Evolutionary conservation across 2,113 vertebrate genomes (phyloP).

Genomic region (Xenopus borealis): DNA sequence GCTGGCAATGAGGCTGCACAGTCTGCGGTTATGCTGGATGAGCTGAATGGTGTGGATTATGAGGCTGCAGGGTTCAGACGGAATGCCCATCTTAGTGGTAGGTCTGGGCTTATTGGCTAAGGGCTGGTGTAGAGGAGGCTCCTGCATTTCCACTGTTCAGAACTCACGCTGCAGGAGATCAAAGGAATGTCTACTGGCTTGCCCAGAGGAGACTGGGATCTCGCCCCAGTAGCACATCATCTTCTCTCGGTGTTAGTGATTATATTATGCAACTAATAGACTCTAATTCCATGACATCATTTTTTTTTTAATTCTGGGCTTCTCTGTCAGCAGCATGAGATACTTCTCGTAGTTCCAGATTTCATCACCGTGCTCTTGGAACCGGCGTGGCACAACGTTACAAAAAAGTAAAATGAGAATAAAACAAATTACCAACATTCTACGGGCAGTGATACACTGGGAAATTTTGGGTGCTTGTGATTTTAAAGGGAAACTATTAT

Average conservation of each 20-base stretch:
- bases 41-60: constrained; percentile 96
- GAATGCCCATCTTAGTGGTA: constrained; percentile 90
- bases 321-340: no score
- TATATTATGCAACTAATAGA: no score
- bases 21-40: constrained; percentile 85
- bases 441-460: no score
- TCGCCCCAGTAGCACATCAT: constrained; percentile 98
- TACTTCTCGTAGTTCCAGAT: no score
- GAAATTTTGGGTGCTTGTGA: no score
- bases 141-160: constrained; percentile 92
- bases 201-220: constrained; percentile 81
- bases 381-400: no score
- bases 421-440: no score
- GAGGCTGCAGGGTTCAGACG: constrained; percentile 92
- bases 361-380: no score
- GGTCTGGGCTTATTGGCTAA: constrained; percentile 87
- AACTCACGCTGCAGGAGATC: constrained; percentile 94
- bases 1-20: constrained; percentile 78
- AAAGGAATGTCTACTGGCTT: constrained; percentile 90
- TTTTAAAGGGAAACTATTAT: no score
- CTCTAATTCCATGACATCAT: no score
- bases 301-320: no score
- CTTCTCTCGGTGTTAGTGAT: constrained; percentile 14
- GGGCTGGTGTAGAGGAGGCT: constrained; percentile 90
- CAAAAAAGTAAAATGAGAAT: no score